These are phyloP conservation scores for Phylloscopus whistleri DNA, from an alignment of 2,113 vertebrate genomes.

Conservation along the genomic window DNA sequence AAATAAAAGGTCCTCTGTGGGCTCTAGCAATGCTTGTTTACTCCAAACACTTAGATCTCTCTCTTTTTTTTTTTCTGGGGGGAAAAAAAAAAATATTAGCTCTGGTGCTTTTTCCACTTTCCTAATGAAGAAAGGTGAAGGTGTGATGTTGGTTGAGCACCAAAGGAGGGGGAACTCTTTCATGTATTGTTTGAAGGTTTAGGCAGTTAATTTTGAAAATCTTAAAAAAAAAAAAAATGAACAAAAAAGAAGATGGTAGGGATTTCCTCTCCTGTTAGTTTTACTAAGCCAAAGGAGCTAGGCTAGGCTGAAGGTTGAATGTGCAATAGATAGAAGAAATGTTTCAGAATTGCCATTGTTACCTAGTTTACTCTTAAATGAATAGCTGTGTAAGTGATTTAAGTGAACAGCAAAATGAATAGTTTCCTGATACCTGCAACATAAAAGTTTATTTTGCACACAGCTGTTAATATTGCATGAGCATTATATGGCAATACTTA, in stretches of 20 bases:
- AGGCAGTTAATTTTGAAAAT: constrained; percentile 36
- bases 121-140: constrained; percentile 34
- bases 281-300: background rate
- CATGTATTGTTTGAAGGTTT: constrained; percentile 22
- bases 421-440: background rate
- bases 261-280: background rate
- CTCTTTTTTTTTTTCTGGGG: background rate
- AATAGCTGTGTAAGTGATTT: background rate
- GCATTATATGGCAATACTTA: background rate
- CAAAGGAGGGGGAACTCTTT: background rate
- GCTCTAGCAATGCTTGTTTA: constrained; percentile 1
- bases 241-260: background rate
- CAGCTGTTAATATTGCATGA: background rate
- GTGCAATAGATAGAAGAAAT: background rate
- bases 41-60: background rate
- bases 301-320: background rate
- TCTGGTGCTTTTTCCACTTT: constrained; percentile 28
- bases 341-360: background rate
- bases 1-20: constrained; percentile 5
- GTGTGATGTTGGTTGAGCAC: background rate
- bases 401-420: background rate
- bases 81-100: background rate
- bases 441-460: background rate
- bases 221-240: constrained; percentile 43
- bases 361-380: background rate